Evolutionary conservation across 1,140 invertebrate genomes (phyloP).

Genomic region (Scaptomyza graminum): DNA sequence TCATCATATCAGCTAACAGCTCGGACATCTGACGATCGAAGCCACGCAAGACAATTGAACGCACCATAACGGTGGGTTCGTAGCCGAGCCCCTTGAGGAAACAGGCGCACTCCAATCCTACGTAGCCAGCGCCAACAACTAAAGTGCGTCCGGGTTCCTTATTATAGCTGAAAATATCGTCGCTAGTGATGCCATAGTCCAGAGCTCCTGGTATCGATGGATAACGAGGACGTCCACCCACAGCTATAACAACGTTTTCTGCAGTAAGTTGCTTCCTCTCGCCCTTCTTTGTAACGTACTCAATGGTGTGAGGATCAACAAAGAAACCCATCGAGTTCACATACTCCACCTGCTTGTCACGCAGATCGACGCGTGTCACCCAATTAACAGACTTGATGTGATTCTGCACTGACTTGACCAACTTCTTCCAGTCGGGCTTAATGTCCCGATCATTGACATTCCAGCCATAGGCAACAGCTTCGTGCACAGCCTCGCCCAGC

Average conservation of each 20-base stretch:
- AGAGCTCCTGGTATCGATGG: slow-evolving; percentile 93
- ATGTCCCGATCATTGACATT: slow-evolving; percentile 88
- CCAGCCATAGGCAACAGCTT: slow-evolving; percentile 93
- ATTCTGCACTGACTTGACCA: slow-evolving; percentile 91
- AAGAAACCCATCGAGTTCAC: slow-evolving; percentile 95
- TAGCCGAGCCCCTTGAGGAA: slow-evolving; percentile 95
- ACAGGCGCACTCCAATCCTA: slow-evolving; percentile 98
- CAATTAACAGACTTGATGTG: slow-evolving; percentile 96
- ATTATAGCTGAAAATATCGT: slow-evolving; percentile 97
- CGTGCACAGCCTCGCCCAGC: slow-evolving; percentile 92
- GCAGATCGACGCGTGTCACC: slow-evolving; percentile 93
- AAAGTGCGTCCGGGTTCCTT: slow-evolving; percentile 96
- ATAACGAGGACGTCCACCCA: slow-evolving; percentile 94
- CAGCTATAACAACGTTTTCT: slow-evolving; percentile 94
- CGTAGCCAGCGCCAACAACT: slow-evolving; percentile 96
- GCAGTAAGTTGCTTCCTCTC: slow-evolving; percentile 91
- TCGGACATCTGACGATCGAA: slow-evolving; percentile 99
- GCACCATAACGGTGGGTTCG: slow-evolving; percentile 95
- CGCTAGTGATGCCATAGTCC: slow-evolving; percentile 96
- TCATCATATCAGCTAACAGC: slow-evolving; percentile 93
- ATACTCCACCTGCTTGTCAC: slow-evolving; percentile 96
- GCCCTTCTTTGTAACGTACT: slow-evolving; percentile 90
- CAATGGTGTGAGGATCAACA: slow-evolving; percentile 90
- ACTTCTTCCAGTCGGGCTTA: slow-evolving; percentile 89
- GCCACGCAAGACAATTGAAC: slow-evolving; percentile 97